phyloP scores from a whole-genome alignment of 1,140 invertebrate species.

The Lethrus apterus region DNA sequence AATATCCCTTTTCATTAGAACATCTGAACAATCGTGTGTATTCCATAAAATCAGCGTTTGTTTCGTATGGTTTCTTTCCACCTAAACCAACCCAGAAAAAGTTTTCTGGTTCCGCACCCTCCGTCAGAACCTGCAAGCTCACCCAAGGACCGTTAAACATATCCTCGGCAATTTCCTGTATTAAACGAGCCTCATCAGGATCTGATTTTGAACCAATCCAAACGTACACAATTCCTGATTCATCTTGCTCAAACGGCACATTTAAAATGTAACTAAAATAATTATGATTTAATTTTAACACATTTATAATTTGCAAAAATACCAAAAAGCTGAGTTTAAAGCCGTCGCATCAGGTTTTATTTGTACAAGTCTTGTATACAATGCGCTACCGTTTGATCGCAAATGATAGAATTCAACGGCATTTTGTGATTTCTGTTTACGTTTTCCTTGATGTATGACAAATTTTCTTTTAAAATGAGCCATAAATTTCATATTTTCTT shows the following conservation, averaged over 20 bases:
- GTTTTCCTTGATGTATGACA: conserved; percentile 86
- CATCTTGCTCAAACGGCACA: conserved; percentile 89
- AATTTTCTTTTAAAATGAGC: conserved; percentile 96
- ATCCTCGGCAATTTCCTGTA: conserved; percentile 89
- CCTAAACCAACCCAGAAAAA: conserved; percentile 98
- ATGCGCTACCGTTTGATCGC: conserved; percentile 88
- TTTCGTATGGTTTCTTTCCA: conserved; percentile 87
- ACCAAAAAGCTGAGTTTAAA: conserved; percentile 83
- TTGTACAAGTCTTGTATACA: conserved; percentile 92
- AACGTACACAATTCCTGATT: conserved; percentile 91
- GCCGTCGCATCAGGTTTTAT: conserved; percentile 69
- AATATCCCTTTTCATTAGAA: conserved; percentile 99
- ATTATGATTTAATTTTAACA: not conserved
- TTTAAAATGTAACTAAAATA: conserved; percentile 81
- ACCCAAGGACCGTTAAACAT: conserved; percentile 90
- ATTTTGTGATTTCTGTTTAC: conserved; percentile 56
- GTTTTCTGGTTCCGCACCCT: conserved; percentile 97
- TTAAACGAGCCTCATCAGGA: conserved; percentile 78
- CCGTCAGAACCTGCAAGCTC: conserved; percentile 80
- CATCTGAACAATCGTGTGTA: conserved; percentile 94
- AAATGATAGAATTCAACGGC: conserved; percentile 91
- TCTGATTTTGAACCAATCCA: conserved; percentile 92
- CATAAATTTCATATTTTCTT: conserved; percentile 98
- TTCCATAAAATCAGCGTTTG: conserved; percentile 88
- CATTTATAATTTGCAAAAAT: conserved; percentile 24